These are phyloP conservation scores for Eretmochelys imbricata DNA, from an alignment of 2,113 vertebrate species.

Conservation along the genomic window DNA sequence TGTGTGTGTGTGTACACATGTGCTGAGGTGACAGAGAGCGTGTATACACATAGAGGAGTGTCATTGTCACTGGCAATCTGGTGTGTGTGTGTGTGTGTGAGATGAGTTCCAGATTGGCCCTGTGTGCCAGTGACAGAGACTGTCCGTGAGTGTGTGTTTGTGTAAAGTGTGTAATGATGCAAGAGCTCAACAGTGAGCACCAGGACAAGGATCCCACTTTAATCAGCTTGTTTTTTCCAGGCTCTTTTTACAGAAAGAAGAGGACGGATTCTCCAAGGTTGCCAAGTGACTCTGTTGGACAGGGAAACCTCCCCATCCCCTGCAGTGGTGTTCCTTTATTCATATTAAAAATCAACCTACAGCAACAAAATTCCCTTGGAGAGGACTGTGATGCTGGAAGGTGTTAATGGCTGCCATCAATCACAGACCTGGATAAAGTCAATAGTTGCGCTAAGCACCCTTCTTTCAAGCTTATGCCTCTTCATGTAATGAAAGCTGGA, in stretches of 20 bases:
- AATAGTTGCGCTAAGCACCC: background rate
- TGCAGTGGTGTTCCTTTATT: fast-evolving
- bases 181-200: background rate
- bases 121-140: background rate
- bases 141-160: background rate
- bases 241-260: background rate
- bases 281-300: background rate
- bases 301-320: fast-evolving
- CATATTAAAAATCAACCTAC: fast-evolving
- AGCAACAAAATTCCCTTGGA: fast-evolving
- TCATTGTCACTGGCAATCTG: background rate
- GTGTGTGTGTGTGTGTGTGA: background rate
- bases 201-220: too few species aligned
- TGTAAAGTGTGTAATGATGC: background rate
- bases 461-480: background rate
- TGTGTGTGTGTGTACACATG: background rate
- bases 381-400: fast-evolving
- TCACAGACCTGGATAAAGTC: background rate
- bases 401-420: fast-evolving
- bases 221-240: background rate
- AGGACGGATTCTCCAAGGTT: background rate
- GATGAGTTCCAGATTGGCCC: background rate
- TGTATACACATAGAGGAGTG: background rate
- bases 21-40: background rate
- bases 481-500: background rate